phyloP scores from a whole-genome alignment of 2,113 vertebrate genomes.

The Ictalurus punctatus region DNA sequence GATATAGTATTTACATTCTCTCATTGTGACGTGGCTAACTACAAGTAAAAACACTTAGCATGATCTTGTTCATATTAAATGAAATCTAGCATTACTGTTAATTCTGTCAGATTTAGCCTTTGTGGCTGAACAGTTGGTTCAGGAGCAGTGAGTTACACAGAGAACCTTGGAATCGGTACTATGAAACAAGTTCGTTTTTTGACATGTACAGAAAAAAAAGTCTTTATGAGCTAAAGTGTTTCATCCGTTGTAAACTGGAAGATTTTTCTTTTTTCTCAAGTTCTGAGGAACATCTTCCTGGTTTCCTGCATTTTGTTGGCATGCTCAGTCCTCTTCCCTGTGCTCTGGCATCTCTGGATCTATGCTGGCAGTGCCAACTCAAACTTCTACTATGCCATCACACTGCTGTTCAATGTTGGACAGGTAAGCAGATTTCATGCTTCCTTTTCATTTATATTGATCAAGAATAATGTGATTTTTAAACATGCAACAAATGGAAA shows the following conservation, averaged over 20 bases:
- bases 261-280: constrained; percentile 65
- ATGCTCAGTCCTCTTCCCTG: constrained; percentile 93
- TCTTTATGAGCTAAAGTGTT: neutral
- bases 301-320: constrained; percentile 87
- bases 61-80: too few relatives aligned
- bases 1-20: neutral
- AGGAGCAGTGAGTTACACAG: neutral
- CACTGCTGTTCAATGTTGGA: constrained; percentile 91
- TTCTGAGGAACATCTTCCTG: constrained; percentile 93
- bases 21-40: neutral
- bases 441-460: neutral
- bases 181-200: neutral
- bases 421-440: constrained; percentile 77
- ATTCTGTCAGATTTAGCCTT: neutral
- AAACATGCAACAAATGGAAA: neutral
- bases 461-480: neutral
- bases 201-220: neutral
- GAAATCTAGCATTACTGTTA: too few relatives aligned
- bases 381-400: constrained; percentile 99
- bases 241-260: neutral
- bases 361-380: constrained; percentile 98
- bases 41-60: neutral
- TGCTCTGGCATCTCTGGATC: constrained; percentile 99
- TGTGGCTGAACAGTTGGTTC: neutral
- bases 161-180: neutral